Conservation (phyloP, 2,797 vertebrate genomes). For the Channa striata region DNA sequence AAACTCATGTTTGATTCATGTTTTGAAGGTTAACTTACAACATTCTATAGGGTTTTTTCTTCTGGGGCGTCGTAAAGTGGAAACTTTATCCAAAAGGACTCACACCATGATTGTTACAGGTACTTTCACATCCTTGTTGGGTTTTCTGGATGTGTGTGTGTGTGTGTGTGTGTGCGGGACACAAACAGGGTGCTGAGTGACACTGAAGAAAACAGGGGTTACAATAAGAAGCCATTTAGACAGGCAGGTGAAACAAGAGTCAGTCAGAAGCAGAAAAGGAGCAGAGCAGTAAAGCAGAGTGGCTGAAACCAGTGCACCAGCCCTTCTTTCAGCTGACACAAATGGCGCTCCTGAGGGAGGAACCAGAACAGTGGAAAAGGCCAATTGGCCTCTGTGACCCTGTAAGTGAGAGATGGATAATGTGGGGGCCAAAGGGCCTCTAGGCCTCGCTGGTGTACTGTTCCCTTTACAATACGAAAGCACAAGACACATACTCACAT, state of each 20-base stretch:
- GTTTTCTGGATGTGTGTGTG: not conserved
- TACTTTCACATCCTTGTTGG: not conserved
- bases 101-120: not conserved
- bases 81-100: too few species aligned
- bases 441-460: conserved; percentile 38
- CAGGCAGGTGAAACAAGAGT: conserved; percentile 18
- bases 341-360: conserved; percentile 50
- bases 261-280: conserved; percentile 1
- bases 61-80: too few species aligned
- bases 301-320: not conserved
- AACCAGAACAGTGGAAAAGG: conserved; percentile 35
- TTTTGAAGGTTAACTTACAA: too few species aligned
- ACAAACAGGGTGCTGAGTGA: conserved; percentile 2
- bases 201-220: conserved; percentile 11
- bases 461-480: conserved; percentile 30
- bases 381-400: conserved; percentile 52
- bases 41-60: too few species aligned
- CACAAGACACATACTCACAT: conserved; percentile 3
- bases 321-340: conserved; percentile 19
- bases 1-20: too few species aligned
- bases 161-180: too few species aligned
- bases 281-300: not conserved
- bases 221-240: conserved; percentile 22
- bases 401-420: conserved; percentile 63
- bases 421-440: conserved; percentile 40